A percentile compares a stretch with the other conserved stretches of the same genome.
Conservation (phyloP, 2,888 invertebrate species). For the Ashinkailepas kermadecensis region DNA sequence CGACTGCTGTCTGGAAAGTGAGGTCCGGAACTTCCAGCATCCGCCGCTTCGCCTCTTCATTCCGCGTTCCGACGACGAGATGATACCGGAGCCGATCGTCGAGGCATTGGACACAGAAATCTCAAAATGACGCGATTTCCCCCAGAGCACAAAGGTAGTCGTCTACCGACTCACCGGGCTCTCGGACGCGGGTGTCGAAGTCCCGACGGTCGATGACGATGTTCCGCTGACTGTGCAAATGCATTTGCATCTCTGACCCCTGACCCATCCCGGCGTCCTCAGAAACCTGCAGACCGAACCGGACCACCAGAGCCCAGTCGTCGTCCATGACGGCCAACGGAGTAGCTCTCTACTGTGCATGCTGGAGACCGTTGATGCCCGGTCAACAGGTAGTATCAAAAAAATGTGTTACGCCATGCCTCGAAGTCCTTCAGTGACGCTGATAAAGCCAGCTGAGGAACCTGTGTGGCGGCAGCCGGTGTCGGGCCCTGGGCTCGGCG, state of each 20-base stretch:
- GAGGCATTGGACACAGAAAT: not conserved
- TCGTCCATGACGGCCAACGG: too few species aligned
- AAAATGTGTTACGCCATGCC: too few species aligned
- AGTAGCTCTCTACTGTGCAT: too few species aligned
- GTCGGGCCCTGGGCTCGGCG: too few species aligned
- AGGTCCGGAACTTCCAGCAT: not conserved
- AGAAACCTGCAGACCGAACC: not conserved
- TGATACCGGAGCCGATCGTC: not conserved
- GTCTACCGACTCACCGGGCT: not conserved
- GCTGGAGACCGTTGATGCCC: too few species aligned
- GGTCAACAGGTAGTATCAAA: too few species aligned
- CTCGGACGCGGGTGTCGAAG: not conserved
- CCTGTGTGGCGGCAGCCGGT: too few species aligned
- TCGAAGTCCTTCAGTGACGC: too few species aligned
- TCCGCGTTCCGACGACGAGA: not conserved
- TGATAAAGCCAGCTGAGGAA: too few species aligned
- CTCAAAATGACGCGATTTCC: not conserved
- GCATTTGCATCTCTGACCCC: not conserved
- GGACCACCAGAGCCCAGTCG: too few species aligned
- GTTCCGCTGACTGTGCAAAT: not conserved
- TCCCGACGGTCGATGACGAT: not conserved
- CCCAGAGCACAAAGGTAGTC: not conserved
- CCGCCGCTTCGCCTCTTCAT: not conserved
- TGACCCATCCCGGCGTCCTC: not conserved
- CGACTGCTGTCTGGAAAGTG: not conserved